Conservation (phyloP, 2,797 vertebrate species). For the Menidia menidia region DNA sequence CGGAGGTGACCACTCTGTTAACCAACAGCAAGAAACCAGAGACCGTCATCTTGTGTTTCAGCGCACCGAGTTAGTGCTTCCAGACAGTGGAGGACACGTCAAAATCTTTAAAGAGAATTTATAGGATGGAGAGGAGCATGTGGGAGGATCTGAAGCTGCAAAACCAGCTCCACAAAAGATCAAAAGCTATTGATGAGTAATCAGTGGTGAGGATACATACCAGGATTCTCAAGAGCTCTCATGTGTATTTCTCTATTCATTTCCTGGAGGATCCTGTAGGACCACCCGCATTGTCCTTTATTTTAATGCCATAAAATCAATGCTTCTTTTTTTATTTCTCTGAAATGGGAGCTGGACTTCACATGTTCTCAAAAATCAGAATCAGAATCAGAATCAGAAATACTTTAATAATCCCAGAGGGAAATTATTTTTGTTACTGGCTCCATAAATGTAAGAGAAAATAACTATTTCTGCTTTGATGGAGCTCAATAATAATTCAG, state of each 20-base stretch:
- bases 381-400: no score
- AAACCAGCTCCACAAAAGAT: slow-evolving; percentile 51
- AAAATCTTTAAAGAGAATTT: slow-evolving; percentile 21
- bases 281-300: slow-evolving; percentile 43
- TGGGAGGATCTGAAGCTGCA: slow-evolving; percentile 17
- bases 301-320: slow-evolving; percentile 73
- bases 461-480: slow-evolving; percentile 6
- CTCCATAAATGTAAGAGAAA: slow-evolving; percentile 4
- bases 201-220: slow-evolving; percentile 65
- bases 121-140: neutral
- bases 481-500: slow-evolving; percentile 21
- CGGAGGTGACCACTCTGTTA: slow-evolving; percentile 58
- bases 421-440: no score
- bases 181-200: slow-evolving; percentile 58
- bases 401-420: no score
- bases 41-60: slow-evolving; percentile 59
- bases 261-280: slow-evolving; percentile 28
- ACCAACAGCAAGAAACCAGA: slow-evolving; percentile 53
- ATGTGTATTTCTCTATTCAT: slow-evolving; percentile 47
- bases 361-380: slow-evolving; percentile 41
- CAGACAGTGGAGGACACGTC: slow-evolving; percentile 7
- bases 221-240: slow-evolving; percentile 45
- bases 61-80: slow-evolving; percentile 26
- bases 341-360: slow-evolving; percentile 39
- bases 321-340: slow-evolving; percentile 70